Conservation (phyloP, 1,140 invertebrate species). For the Drosophila ironensis region DNA sequence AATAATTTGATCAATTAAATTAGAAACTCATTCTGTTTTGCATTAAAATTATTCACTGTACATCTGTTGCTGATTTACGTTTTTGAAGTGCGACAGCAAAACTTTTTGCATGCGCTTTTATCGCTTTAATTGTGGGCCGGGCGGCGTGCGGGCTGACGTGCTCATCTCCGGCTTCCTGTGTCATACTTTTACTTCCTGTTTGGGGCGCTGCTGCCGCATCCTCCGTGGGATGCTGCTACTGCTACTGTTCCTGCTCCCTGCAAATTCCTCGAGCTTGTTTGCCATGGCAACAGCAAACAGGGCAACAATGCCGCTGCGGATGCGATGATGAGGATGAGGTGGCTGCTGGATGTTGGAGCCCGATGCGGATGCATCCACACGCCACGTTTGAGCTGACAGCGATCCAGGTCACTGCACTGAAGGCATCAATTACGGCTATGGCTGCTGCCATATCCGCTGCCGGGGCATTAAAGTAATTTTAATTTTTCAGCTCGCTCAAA, state of each 20-base stretch:
- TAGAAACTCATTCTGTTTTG: too few species aligned
- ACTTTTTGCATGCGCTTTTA: conserved; percentile 58
- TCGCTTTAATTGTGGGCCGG: conserved; percentile 70
- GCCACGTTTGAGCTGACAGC: conserved; percentile 32
- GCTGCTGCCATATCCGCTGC: neutral
- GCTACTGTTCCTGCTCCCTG: conserved; percentile 33
- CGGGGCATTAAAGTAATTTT: conserved; percentile 37
- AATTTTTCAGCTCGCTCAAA: conserved; percentile 6
- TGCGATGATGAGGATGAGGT: conserved; percentile 13
- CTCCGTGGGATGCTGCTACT: conserved; percentile 7
- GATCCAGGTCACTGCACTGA: conserved; percentile 62
- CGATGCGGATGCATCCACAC: conserved; percentile 29
- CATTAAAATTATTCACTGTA: conserved; percentile 7
- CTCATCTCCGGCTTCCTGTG: conserved; percentile 38
- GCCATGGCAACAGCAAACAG: conserved; percentile 36
- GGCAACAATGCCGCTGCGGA: conserved; percentile 29
- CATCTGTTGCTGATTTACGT: conserved; percentile 60
- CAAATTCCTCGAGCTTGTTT: conserved; percentile 44
- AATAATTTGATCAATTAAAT: too few species aligned
- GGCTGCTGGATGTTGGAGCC: too few species aligned
- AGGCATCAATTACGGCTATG: conserved; percentile 33
- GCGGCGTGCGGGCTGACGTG: neutral
- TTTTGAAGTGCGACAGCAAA: conserved; percentile 50
- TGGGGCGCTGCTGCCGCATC: neutral
- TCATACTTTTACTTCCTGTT: conserved; percentile 43